Evolutionary conservation across 2,888 invertebrate species (phyloP).

Genomic region (Xylocampa areola): DNA sequence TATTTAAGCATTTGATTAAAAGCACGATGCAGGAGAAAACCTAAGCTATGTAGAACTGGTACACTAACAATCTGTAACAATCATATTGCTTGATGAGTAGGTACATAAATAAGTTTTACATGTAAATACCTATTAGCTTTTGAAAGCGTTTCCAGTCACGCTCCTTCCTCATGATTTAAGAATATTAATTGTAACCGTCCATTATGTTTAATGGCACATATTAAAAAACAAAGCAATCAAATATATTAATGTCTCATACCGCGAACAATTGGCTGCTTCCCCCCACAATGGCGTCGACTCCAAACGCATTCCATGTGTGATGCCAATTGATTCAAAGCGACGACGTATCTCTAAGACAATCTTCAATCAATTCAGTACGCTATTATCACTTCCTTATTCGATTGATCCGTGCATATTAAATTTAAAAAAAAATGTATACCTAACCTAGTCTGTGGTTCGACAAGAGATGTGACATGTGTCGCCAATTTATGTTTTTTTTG

Average conservation of each 20-base stretch:
- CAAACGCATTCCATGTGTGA: slow-evolving; percentile 60
- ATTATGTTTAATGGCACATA: slow-evolving; percentile 25
- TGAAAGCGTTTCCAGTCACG: neutral
- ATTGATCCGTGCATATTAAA: slow-evolving; percentile 33
- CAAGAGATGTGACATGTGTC: slow-evolving; percentile 3
- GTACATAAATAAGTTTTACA: no score
- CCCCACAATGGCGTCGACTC: slow-evolving; percentile 54
- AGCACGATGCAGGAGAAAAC: no score
- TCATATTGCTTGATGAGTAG: no score
- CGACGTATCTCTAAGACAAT: slow-evolving; percentile 48
- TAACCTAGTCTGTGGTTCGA: slow-evolving; percentile 21
- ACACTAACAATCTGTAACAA: no score
- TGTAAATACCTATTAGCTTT: no score
- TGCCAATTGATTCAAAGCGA: slow-evolving; percentile 66
- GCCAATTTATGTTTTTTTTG: neutral
- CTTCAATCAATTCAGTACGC: slow-evolving; percentile 62
- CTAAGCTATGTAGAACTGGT: no score
- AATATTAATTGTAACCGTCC: slow-evolving; percentile 4
- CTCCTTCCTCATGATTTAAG: neutral
- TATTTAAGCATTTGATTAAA: no score
- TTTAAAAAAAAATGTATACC: slow-evolving; percentile 17
- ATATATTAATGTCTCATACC: slow-evolving; percentile 20
- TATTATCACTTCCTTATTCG: slow-evolving; percentile 62
- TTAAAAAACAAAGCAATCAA: slow-evolving; percentile 22
- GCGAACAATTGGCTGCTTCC: slow-evolving; percentile 47